Conservation (phyloP, 1,140 invertebrate species). For the Kradibia gibbosae region DNA sequence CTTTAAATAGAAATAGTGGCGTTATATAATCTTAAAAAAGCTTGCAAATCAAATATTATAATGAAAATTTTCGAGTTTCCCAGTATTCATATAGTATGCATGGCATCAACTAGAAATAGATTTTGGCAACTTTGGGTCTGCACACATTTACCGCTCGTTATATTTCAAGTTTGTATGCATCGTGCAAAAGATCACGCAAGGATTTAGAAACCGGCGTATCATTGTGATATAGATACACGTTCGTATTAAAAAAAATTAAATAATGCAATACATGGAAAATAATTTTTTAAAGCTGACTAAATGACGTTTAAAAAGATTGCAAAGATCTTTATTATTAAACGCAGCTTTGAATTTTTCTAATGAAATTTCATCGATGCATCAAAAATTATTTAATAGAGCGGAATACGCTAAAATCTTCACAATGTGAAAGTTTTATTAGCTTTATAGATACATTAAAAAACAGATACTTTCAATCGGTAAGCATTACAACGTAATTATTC, state of each 20-base stretch:
- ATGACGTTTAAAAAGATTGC: neutral
- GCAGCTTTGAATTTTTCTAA: neutral
- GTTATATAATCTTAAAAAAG: neutral
- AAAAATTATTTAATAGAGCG: neutral
- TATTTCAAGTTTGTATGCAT: neutral
- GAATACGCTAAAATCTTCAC: neutral
- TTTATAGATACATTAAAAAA: no score
- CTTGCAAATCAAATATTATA: neutral
- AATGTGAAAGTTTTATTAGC: neutral
- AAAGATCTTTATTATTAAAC: neutral
- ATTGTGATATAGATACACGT: neutral
- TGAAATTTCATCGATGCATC: neutral
- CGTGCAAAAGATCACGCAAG: neutral
- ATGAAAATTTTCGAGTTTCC: neutral
- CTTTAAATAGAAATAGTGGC: neutral
- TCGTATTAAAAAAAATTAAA: neutral
- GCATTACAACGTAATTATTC: neutral
- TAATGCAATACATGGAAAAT: neutral
- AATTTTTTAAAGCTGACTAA: neutral
- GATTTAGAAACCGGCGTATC: neutral
- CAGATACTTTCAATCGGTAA: neutral
- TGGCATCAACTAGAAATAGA: slow-evolving; percentile 12
- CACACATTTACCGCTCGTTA: neutral
- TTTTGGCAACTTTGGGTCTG: neutral
- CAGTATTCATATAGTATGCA: neutral